Conservation (phyloP, 2,113 vertebrate species). For the Carassius gibelio region DNA sequence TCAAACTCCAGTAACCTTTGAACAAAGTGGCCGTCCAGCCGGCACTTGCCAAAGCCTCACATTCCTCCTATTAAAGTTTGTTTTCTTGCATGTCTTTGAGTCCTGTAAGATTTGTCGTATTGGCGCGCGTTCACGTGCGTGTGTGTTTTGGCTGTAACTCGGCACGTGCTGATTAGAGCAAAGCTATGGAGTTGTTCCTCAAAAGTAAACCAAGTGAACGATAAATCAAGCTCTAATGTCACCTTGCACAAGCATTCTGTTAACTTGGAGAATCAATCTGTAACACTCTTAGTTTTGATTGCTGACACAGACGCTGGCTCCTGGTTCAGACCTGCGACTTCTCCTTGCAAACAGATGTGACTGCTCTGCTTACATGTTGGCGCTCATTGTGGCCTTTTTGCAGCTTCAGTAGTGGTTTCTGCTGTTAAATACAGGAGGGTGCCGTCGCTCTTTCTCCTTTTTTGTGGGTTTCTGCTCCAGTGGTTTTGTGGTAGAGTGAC, state of each 20-base stretch:
- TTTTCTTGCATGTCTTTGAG: slow-evolving; percentile 56
- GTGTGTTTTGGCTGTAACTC: slow-evolving; percentile 50
- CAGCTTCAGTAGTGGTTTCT: slow-evolving; percentile 40
- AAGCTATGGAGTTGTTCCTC: slow-evolving; percentile 53
- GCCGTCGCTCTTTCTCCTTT: not conserved
- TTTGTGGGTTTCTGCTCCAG: slow-evolving; percentile 53
- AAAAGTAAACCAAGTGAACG: slow-evolving; percentile 49
- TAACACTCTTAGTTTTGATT: slow-evolving; percentile 24
- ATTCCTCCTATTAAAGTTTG: slow-evolving; percentile 56
- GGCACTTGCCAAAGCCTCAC: slow-evolving; percentile 53
- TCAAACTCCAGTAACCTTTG: slow-evolving; percentile 63
- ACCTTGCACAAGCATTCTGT: slow-evolving; percentile 47
- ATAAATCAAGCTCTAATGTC: slow-evolving; percentile 54
- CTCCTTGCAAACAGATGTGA: slow-evolving; percentile 24
- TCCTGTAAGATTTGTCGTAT: slow-evolving; percentile 54
- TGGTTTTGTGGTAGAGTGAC: slow-evolving; percentile 40
- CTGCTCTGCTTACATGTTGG: slow-evolving; percentile 29
- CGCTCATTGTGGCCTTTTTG: slow-evolving; percentile 15
- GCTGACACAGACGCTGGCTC: slow-evolving; percentile 29
- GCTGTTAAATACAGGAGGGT: slow-evolving; percentile 32
- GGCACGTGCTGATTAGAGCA: slow-evolving; percentile 50
- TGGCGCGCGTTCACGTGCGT: slow-evolving; percentile 29
- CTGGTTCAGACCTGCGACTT: slow-evolving; percentile 12
- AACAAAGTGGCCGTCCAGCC: slow-evolving; percentile 57
- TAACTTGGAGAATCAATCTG: slow-evolving; percentile 41